Evolutionary conservation across 2,888 invertebrate genomes (phyloP).

Genomic region (Pharmacophagus antenor): DNA sequence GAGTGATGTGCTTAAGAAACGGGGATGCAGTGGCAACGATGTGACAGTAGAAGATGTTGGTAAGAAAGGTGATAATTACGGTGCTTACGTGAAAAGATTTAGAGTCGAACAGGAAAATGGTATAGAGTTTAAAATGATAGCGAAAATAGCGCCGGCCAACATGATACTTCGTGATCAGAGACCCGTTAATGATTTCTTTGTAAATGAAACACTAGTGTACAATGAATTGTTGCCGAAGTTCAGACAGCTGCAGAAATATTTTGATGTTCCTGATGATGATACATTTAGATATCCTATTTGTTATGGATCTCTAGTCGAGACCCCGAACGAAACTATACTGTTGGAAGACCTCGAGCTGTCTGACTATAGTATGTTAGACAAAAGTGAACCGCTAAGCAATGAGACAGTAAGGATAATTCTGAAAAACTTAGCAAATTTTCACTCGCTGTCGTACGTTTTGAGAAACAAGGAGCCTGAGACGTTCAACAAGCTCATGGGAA

Average conservation of each 20-base stretch:
- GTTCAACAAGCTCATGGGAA: slow-evolving; percentile 5
- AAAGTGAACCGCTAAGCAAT: slow-evolving; percentile 42
- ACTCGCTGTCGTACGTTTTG: slow-evolving; percentile 51
- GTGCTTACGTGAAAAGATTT: slow-evolving; percentile 40
- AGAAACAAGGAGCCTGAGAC: slow-evolving; percentile 43
- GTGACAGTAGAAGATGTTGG: slow-evolving; percentile 43
- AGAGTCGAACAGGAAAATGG: slow-evolving; percentile 38
- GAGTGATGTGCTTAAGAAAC: slow-evolving; percentile 41
- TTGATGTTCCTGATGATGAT: slow-evolving; percentile 43
- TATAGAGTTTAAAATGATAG: slow-evolving; percentile 46
- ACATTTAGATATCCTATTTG: slow-evolving; percentile 44
- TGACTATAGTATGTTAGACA: slow-evolving; percentile 46
- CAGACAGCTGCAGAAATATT: slow-evolving; percentile 43
- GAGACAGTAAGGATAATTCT: slow-evolving; percentile 44
- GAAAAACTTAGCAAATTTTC: slow-evolving; percentile 48
- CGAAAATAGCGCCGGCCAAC: slow-evolving; percentile 48
- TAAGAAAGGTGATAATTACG: slow-evolving; percentile 46
- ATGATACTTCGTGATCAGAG: slow-evolving; percentile 35
- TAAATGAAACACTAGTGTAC: slow-evolving; percentile 51
- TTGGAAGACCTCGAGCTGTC: slow-evolving; percentile 49
- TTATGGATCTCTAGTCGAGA: slow-evolving; percentile 43
- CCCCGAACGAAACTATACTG: slow-evolving; percentile 47
- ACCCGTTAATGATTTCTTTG: slow-evolving; percentile 35
- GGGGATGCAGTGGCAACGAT: slow-evolving; percentile 41
- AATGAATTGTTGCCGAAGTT: slow-evolving; percentile 46